Evolutionary conservation across 2,888 invertebrate species (phyloP).

Genomic region (Branchellion lobata): DNA sequence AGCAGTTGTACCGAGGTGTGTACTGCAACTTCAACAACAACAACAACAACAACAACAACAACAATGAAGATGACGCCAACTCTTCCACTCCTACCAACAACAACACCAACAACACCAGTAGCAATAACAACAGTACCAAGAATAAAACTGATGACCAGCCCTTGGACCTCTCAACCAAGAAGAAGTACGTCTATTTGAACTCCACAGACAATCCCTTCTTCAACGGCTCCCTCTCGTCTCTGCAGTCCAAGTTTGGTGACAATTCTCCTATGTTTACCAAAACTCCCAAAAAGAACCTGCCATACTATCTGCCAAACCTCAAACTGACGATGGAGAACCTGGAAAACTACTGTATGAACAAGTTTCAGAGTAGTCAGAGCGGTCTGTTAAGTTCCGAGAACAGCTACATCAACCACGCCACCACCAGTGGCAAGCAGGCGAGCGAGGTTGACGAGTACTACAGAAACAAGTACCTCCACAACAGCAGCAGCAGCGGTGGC

Average conservation of each 20-base stretch:
- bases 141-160: conserved; percentile 36
- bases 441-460: background rate
- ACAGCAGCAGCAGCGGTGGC: background rate
- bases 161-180: conserved; percentile 31
- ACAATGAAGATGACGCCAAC: conserved; percentile 15
- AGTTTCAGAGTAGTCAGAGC: background rate
- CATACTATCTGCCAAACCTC: background rate
- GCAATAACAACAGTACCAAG: background rate
- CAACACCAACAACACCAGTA: background rate
- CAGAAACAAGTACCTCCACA: background rate
- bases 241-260: conserved; percentile 41
- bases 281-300: background rate
- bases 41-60: too few species aligned
- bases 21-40: background rate
- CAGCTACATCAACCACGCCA: background rate
- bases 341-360: background rate
- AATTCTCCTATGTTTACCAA: conserved; percentile 29
- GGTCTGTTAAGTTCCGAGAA: too few species aligned
- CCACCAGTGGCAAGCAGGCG: background rate
- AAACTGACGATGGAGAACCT: conserved; percentile 12
- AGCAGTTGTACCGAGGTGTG: background rate
- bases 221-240: conserved; percentile 17
- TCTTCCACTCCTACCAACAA: too few species aligned
- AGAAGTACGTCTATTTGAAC: background rate
- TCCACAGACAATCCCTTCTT: background rate